Base-by-base conservation (phyloP, 1,140 invertebrate species). In the Arion vulgaris region DNA sequence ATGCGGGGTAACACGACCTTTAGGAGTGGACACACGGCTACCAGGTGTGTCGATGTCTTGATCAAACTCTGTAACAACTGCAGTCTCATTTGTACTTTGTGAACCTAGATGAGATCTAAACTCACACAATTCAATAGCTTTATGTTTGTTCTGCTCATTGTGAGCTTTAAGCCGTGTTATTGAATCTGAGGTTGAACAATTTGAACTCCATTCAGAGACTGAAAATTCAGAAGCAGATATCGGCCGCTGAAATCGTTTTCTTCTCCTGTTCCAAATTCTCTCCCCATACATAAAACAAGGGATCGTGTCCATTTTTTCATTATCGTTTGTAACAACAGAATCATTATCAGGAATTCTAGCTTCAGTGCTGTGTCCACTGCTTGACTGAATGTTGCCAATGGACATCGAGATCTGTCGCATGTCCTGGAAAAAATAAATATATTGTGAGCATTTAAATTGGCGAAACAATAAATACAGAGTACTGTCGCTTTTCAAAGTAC, bases 231-330 rank as follows among this genome's bases (percentile, higher is more conserved):
- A 73, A 0, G 87, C 86, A 15, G 88, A 88, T 66, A 88, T 87
- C 0, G 87, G 84, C 15, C 88, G 78, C 23, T 81, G 71, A 17
- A 84, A 84, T 38, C 85, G 62, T 68, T 85, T 82, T 53, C 69
- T 83, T 80, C 87, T 88, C 4, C 89, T 75, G 78, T 85, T 87
- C 2, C 85, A 84, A n/a, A 89, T 87, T 66, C 89, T 73, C 68
- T 90, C 87, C 5, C 89, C 89, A 62, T 90, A 90, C 81, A 90
- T 80, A 53, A 88, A 89, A 41, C 82, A 88, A 28, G 87, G 86
- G 15, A 28, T 23, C 11, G 1, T 78, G 5, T 66, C 34, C 2
- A 7, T n/a, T 45, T 5, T 1, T 39, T 81, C 51, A 36, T 45
- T 36, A 51, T 73, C 66, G 38, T 9, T 15, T 1, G 17, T 26